A percentile compares a stretch with the other conserved stretches of the same genome.
Conservation (phyloP, 2,113 vertebrate species). For the Platichthys stellatus region DNA sequence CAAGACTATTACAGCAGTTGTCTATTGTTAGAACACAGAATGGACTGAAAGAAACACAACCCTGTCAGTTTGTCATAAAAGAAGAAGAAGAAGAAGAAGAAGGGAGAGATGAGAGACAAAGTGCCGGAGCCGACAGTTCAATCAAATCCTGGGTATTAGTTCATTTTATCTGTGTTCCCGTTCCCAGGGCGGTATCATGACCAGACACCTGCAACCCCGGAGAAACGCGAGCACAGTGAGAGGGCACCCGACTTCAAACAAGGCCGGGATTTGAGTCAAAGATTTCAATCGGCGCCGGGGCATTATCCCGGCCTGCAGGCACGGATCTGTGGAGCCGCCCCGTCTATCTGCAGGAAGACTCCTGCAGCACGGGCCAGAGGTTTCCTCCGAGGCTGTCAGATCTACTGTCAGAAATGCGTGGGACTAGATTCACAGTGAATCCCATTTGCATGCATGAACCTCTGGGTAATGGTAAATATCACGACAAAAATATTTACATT, state of each 20-base stretch:
- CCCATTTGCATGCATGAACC: background rate
- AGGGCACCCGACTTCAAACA: conserved; percentile 69
- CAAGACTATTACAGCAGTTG: conserved; percentile 36
- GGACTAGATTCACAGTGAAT: conserved; percentile 14
- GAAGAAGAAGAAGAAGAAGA: background rate
- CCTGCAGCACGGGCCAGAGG: conserved; percentile 33
- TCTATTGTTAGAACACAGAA: conserved; percentile 44
- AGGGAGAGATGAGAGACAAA: background rate
- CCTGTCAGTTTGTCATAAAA: conserved; percentile 56
- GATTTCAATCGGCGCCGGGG: conserved; percentile 68
- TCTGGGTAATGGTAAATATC: background rate
- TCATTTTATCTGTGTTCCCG: conserved; percentile 72
- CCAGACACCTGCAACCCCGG: conserved; percentile 76
- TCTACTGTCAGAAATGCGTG: conserved; percentile 42
- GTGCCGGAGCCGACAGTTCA: conserved; percentile 71
- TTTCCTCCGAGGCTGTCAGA: conserved; percentile 35
- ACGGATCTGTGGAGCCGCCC: conserved; percentile 47
- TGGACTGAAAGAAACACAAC: conserved; percentile 26
- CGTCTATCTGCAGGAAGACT: conserved; percentile 47
- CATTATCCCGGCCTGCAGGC: conserved; percentile 70
- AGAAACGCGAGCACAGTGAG: conserved; percentile 63
- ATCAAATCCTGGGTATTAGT: conserved; percentile 77
- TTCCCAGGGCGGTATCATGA: conserved; percentile 68
- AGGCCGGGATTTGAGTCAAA: conserved; percentile 68
- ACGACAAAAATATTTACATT: background rate